Evolutionary conservation across 1,140 invertebrate genomes (phyloP).

Genomic region (Zaprionus inermis): DNA sequence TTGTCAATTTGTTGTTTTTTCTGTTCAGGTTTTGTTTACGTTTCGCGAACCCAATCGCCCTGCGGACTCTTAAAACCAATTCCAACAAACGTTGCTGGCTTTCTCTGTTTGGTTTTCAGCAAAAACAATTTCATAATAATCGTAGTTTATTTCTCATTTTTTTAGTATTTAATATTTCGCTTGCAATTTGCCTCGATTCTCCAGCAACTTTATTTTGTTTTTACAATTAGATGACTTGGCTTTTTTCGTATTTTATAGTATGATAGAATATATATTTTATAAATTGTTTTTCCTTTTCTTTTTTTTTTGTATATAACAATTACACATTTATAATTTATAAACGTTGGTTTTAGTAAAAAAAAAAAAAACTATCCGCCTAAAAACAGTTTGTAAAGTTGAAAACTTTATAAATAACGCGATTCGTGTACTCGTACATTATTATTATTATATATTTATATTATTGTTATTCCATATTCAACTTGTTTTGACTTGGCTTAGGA

Average conservation of each 20-base stretch:
- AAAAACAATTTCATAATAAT: conserved; percentile 35
- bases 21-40: conserved; percentile 7
- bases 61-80: conserved; percentile 16
- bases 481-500: conserved; percentile 74
- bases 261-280: conserved; percentile 36
- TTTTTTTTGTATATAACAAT: conserved; percentile 50
- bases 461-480: conserved; percentile 37
- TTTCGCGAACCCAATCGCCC: background rate
- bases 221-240: conserved; percentile 41
- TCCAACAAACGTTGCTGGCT: conserved; percentile 15
- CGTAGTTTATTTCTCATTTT: conserved; percentile 60
- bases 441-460: conserved; percentile 28
- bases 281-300: conserved; percentile 30
- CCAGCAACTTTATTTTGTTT: conserved; percentile 16
- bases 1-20: conserved; percentile 12
- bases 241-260: conserved; percentile 18
- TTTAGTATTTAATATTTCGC: conserved; percentile 55
- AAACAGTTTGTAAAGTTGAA: conserved; percentile 40
- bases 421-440: conserved; percentile 16
- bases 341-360: conserved; percentile 43
- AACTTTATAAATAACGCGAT: conserved; percentile 44
- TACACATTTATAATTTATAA: conserved; percentile 54
- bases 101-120: conserved; percentile 13
- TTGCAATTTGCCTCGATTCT: conserved; percentile 36
- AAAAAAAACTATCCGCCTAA: conserved; percentile 47